These are phyloP conservation scores for Myotis davidii DNA, from an alignment of 2,113 vertebrate species.

Conservation along the genomic window DNA sequence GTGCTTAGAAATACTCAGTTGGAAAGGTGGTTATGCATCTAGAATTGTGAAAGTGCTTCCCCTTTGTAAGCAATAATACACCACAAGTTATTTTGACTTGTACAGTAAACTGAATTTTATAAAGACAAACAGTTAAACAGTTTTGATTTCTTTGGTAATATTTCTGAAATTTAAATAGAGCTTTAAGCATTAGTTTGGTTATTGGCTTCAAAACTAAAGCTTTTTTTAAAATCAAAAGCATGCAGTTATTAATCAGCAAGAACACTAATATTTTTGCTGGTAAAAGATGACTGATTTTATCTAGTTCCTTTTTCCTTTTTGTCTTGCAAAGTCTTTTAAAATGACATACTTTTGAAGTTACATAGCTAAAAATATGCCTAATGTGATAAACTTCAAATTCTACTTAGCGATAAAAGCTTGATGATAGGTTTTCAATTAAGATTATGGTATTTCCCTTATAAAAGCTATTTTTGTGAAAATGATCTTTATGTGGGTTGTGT, in stretches of 20 bases:
- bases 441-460: background rate
- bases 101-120: conserved; percentile 10
- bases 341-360: conserved; percentile 10
- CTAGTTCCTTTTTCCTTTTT: background rate
- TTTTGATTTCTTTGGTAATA: background rate
- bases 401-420: conserved; percentile 35
- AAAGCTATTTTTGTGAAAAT: conserved; percentile 46
- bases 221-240: background rate
- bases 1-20: background rate
- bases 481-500: background rate
- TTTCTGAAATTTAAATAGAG: conserved; percentile 36
- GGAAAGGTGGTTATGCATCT: background rate
- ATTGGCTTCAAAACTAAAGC: conserved; percentile 7
- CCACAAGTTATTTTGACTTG: background rate
- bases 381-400: background rate
- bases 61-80: background rate
- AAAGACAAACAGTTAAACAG: background rate
- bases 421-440: background rate
- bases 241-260: conserved; percentile 21
- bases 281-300: conserved; percentile 22
- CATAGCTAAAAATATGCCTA: background rate
- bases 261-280: conserved; percentile 3
- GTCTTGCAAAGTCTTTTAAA: conserved; percentile 16
- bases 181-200: background rate
- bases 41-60: conserved; percentile 1